A percentile compares a stretch with the other conserved stretches of the same genome.
Evolutionary conservation across 2,888 invertebrate genomes (phyloP).

Genomic region (Aporophyla lueneburgensis): DNA sequence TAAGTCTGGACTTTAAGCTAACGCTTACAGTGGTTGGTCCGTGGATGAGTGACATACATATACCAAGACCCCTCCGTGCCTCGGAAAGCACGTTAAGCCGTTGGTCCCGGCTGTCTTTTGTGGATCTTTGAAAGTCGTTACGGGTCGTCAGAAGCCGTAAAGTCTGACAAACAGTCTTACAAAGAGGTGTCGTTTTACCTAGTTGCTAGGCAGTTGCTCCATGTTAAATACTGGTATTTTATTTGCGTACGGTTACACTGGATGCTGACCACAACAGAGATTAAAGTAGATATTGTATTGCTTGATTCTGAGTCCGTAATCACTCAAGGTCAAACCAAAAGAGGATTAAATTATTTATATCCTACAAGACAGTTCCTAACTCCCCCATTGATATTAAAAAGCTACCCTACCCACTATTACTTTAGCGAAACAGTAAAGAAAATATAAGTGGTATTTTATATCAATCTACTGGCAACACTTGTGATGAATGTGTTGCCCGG

Average conservation of each 20-base stretch:
- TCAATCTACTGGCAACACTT: constrained; percentile 79
- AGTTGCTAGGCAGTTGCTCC: neutral
- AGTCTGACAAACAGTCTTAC: neutral
- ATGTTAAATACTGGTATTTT: neutral
- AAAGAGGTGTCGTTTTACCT: too few relatives aligned
- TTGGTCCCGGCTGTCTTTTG: too few relatives aligned
- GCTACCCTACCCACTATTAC: constrained; percentile 57
- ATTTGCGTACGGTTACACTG: neutral
- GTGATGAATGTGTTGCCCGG: constrained; percentile 76
- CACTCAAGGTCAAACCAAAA: neutral
- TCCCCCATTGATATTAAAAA: constrained; percentile 63
- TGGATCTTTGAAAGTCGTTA: too few relatives aligned
- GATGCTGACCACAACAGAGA: neutral
- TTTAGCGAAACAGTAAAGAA: constrained; percentile 65
- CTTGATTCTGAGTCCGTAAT: neutral
- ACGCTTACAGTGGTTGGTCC: too few relatives aligned
- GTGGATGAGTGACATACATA: too few relatives aligned
- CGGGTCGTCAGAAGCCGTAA: neutral
- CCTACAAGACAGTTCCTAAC: neutral
- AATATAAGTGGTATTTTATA: constrained; percentile 77
- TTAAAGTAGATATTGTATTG: neutral
- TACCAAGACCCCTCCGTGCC: too few relatives aligned
- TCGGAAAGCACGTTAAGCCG: too few relatives aligned
- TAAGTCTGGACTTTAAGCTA: too few relatives aligned
- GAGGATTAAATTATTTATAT: constrained; percentile 12